These are phyloP conservation scores for Thymelicus lineola DNA, from an alignment of 2,888 invertebrate species.

Conservation along the genomic window DNA sequence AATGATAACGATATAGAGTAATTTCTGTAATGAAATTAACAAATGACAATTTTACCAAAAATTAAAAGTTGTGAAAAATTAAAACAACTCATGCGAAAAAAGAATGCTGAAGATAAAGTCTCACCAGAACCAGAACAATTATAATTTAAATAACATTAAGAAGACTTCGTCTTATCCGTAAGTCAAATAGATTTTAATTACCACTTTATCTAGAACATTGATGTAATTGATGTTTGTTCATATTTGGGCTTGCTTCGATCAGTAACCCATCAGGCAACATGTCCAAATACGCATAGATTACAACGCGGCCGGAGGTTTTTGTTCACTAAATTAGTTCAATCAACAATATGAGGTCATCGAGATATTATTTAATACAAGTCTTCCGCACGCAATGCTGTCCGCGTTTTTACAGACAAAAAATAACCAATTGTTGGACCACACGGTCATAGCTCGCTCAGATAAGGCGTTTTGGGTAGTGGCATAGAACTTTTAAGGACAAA, in stretches of 20 bases:
- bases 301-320: background rate
- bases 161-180: background rate
- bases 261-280: slow-evolving; percentile 6
- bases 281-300: slow-evolving; percentile 24
- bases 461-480: too few relatives aligned
- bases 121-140: too few relatives aligned
- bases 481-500: too few relatives aligned
- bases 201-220: background rate
- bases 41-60: too few relatives aligned
- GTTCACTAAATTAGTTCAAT: slow-evolving; percentile 14
- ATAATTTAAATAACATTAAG: too few relatives aligned
- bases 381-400: slow-evolving; percentile 7
- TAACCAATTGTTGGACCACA: background rate
- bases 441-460: background rate
- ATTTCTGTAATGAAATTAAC: too few relatives aligned
- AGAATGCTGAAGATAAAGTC: too few relatives aligned
- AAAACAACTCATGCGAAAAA: too few relatives aligned
- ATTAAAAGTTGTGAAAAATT: too few relatives aligned
- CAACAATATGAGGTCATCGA: slow-evolving; percentile 16
- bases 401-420: slow-evolving; percentile 1
- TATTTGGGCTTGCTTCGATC: background rate
- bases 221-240: background rate
- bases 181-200: background rate
- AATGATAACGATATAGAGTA: too few relatives aligned
- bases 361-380: slow-evolving; percentile 1